Evolutionary conservation across 2,113 vertebrate species (phyloP).

Genomic region (Salvator merianae): DNA sequence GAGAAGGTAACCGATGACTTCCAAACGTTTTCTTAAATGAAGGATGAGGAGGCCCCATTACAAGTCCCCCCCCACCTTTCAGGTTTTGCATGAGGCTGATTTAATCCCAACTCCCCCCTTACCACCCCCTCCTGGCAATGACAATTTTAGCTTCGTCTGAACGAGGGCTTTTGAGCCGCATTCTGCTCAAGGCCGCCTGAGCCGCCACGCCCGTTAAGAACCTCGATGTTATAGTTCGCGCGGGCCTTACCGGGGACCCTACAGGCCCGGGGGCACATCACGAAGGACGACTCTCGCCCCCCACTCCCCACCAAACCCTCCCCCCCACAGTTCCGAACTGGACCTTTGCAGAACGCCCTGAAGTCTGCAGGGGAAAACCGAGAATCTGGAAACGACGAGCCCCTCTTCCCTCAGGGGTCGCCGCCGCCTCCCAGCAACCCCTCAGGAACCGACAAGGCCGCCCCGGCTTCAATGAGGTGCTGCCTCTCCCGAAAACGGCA

Average conservation of each 20-base stretch:
- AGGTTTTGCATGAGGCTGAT: neutral
- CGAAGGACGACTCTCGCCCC: no score
- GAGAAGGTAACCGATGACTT: neutral
- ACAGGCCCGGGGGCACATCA: no score
- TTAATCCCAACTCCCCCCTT: neutral
- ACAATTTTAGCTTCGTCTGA: neutral
- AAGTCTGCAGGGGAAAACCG: no score
- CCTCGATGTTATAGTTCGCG: no score
- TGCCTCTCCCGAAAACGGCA: neutral
- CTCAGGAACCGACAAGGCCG: neutral
- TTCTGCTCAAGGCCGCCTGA: no score
- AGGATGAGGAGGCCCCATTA: neutral
- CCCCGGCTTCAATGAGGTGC: neutral
- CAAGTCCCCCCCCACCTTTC: neutral
- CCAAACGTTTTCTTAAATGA: neutral
- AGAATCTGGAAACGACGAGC: no score
- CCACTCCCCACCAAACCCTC: no score
- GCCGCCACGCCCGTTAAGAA: neutral
- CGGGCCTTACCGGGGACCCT: no score
- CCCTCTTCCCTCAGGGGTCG: neutral
- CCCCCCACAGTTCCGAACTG: no score
- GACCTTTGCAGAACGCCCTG: no score
- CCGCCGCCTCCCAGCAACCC: no score
- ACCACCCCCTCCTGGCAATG: neutral
- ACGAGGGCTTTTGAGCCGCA: no score